These are phyloP conservation scores for Priocnemis perturbator DNA, from an alignment of 2,888 invertebrate genomes.

Conservation along the genomic window DNA sequence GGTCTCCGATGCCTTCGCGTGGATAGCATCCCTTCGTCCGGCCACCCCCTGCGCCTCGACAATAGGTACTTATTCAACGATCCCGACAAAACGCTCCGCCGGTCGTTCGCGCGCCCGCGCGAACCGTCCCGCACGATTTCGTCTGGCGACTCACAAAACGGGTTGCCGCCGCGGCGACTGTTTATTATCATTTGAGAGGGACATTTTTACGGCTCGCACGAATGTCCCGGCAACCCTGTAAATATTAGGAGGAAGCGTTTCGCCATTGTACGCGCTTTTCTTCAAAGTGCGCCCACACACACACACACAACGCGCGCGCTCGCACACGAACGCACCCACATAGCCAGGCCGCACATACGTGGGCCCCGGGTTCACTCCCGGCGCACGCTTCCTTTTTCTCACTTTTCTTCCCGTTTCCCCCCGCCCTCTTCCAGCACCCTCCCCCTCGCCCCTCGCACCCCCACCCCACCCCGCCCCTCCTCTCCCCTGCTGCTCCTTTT, in stretches of 20 bases:
- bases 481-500: constrained; percentile 54
- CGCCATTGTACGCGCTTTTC: constrained; percentile 53
- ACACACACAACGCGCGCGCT: too few species aligned
- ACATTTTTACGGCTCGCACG: constrained; percentile 24
- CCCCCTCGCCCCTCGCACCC: constrained; percentile 10
- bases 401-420: constrained; percentile 43
- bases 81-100: too few species aligned
- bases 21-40: too few species aligned
- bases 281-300: constrained; percentile 53
- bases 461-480: constrained; percentile 12
- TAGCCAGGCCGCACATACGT: too few species aligned
- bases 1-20: too few species aligned
- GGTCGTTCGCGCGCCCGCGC: too few species aligned
- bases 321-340: too few species aligned
- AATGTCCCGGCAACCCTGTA: constrained; percentile 40
- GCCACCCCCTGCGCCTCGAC: too few species aligned
- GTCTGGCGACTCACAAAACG: too few species aligned
- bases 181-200: constrained; percentile 34
- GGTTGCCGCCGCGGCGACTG: constrained; percentile 1
- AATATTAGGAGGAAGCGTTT: constrained; percentile 50
- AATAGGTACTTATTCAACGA: too few species aligned
- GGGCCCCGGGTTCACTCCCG: constrained; percentile 15
- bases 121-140: too few species aligned
- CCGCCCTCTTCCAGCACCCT: constrained; percentile 21
- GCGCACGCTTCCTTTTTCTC: constrained; percentile 55